Percentiles rank a stretch among this genome's conserved stretches.
Evolutionary conservation across 2,797 vertebrate species (phyloP).

Genomic region (Semaprochilodus insignis): DNA sequence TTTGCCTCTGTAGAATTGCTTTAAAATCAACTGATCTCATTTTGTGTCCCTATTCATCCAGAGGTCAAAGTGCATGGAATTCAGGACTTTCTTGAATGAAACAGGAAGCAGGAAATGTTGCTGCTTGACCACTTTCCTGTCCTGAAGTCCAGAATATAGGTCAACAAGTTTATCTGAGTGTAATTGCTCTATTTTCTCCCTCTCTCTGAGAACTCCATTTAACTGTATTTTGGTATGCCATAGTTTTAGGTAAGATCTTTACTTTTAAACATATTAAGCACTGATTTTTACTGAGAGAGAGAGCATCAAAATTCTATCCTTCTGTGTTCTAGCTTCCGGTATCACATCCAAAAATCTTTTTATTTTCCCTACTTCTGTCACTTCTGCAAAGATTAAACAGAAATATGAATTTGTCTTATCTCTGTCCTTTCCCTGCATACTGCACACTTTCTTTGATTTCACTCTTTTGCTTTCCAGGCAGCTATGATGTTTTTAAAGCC

Average conservation of each 20-base stretch:
- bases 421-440: not conserved
- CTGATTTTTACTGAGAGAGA: no score
- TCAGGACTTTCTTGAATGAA: constrained; percentile 56
- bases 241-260: not conserved
- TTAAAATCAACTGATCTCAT: not conserved
- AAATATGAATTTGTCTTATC: not conserved
- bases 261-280: not conserved
- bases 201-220: not conserved
- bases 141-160: constrained; percentile 25
- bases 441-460: not conserved
- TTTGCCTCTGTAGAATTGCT: not conserved
- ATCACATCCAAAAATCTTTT: not conserved
- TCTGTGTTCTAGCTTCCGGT: not conserved
- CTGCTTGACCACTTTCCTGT: constrained; percentile 58
- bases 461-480: not conserved
- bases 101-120: constrained; percentile 67
- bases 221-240: not conserved
- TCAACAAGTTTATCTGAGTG: constrained; percentile 22
- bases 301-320: no score
- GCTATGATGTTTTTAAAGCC: not conserved
- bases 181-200: constrained; percentile 2
- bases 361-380: not conserved
- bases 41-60: not conserved
- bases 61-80: constrained; percentile 43
- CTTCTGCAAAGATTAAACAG: not conserved